Base-by-base conservation (phyloP, 2,888 invertebrate genomes). In the Poecilobothrus nobilitatus region DNA sequence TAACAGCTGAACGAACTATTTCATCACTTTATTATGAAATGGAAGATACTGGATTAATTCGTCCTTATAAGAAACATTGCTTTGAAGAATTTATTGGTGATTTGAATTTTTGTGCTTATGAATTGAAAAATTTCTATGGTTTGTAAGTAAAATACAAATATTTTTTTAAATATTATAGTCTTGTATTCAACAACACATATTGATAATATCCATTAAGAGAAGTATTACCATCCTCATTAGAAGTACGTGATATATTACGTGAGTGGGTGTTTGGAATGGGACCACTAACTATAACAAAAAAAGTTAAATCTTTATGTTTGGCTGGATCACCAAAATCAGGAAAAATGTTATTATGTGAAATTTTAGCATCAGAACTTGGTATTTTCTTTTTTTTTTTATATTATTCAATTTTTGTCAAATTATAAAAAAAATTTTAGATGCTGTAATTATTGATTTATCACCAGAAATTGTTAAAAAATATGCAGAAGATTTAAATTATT, bases 21-120 rank as follows among this genome's bases (percentile, higher is more conserved):
- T 86, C 87, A 72, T 88, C 89, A 10, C 78, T 91, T 22, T 91
- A 88, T 74, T 84, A 88, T 74, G 91, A 91, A 78, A 81, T 92
- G 27, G 71, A 74, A 69, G 74, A 75, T 33, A 71, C 70, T 12
- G 76, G 77, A 9, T 86, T 92, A 69, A 88, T 92, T 69, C 84
- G 82, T 69, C 81, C 83, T 18, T 86, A 86, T 75, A 84, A 86
- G 0, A 81, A 80, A 66, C 81, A 82, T 0, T 79, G 78, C 0
- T 78, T 92, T 69, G 81, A 84, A 1, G 86, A 89, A 68, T 89
- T 87, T 76, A 81, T 86, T 66, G 90, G 91, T 0, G 90, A 91
- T 73, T 85, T 86, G 63, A 85, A 85, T 68, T 86, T 85, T 75
- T 77, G 83, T 65, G 85, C 85, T 65, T 83, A 80, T 72, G 84